Conservation (phyloP, 23 tunicate species). For the Halocynthia roretzi region DNA sequence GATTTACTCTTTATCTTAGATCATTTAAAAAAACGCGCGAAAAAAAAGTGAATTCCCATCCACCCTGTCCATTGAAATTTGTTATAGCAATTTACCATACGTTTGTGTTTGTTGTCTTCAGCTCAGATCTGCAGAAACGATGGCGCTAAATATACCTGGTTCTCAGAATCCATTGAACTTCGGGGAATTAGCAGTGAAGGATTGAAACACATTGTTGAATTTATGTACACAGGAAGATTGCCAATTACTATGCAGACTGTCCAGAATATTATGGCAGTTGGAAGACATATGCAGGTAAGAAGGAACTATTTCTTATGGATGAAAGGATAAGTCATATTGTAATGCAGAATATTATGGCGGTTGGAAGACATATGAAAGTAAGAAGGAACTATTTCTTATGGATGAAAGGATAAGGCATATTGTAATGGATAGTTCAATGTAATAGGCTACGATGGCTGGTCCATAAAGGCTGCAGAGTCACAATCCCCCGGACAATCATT, state of each 20-base stretch:
- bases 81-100: no score
- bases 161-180: conserved; percentile 93
- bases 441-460: no score
- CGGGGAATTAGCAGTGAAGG: conserved; percentile 98
- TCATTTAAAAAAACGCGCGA: no score
- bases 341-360: conserved; percentile 73
- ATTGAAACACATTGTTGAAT: conserved; percentile 94
- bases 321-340: no score
- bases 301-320: no score
- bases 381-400: background rate
- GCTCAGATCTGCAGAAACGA: conserved; percentile 88
- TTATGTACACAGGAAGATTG: conserved; percentile 93
- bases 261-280: conserved; percentile 95
- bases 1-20: no score
- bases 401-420: no score
- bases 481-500: no score
- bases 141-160: conserved; percentile 97
- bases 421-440: no score
- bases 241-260: conserved; percentile 95
- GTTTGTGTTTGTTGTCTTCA: conserved; percentile 6
- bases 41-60: no score
- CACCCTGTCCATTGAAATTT: no score
- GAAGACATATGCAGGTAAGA: conserved; percentile 96
- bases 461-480: no score
- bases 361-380: conserved; percentile 98